Percentiles rank a stretch among this genome's conserved stretches.
Conservation (phyloP, 2,888 invertebrate species). For the Catocala sponsa region DNA sequence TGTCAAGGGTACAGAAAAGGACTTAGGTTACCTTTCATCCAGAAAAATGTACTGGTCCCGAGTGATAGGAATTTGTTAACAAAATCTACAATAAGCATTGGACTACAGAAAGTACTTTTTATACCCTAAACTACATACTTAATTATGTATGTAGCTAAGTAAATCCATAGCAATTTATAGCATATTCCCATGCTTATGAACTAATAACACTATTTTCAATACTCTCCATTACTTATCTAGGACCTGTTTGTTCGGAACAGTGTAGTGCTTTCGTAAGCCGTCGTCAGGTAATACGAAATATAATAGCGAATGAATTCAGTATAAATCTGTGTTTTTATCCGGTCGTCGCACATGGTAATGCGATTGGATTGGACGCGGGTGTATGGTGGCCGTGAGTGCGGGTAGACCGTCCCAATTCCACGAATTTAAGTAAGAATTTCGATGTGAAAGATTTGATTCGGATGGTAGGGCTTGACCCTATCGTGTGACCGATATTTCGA, state of each 20-base stretch:
- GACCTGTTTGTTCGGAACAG: constrained; percentile 18
- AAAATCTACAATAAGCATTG: too few relatives aligned
- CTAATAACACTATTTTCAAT: too few relatives aligned
- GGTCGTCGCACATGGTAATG: constrained; percentile 37
- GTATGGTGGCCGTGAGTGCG: constrained; percentile 29
- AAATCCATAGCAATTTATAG: not conserved
- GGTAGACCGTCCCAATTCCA: not conserved
- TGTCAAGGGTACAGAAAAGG: too few relatives aligned
- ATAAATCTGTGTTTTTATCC: constrained; percentile 47
- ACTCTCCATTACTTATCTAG: constrained; percentile 4
- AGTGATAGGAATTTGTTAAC: too few relatives aligned
- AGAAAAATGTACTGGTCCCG: too few relatives aligned
- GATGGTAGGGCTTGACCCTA: too few relatives aligned
- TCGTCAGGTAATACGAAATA: constrained; percentile 23
- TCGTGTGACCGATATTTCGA: too few relatives aligned
- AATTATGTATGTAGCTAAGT: not conserved
- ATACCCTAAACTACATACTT: not conserved
- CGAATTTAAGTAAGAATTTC: not conserved
- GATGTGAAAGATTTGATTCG: too few relatives aligned
- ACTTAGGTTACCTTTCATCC: too few relatives aligned
- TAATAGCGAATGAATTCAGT: constrained; percentile 27
- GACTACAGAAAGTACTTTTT: not conserved
- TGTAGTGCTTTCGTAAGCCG: not conserved
- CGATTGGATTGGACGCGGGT: constrained; percentile 45
- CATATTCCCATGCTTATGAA: not conserved